Evolutionary conservation across 2,113 vertebrate genomes (phyloP), one percentile per base, ranked within the genome.

Genomic region (Trogon surrucura): DNA sequence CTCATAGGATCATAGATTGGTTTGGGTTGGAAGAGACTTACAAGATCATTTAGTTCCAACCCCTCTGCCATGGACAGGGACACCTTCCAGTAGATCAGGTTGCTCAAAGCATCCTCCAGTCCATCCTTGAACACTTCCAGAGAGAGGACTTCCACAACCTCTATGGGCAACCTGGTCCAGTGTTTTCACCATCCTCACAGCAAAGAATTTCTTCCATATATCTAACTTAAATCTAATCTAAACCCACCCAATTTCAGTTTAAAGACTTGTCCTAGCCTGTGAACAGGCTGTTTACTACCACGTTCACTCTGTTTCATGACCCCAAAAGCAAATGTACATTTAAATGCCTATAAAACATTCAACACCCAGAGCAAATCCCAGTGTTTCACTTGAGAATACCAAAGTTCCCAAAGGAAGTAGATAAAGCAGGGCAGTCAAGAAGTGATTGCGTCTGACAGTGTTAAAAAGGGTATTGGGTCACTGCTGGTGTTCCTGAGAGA

Each of bases 371-470:
- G 36, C 4, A 81, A 71, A 78, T 79, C 29, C 38, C 13, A 22
- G 2, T 3, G 56, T 62, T 81, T 41, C 1, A 0, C 14, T 36
- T n/a, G 17, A 47, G 44, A 80, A 47, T 29, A 20, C 4, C 20
- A 3, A 82, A 64, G 32, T 22, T 82, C 32, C 38, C 34, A 19
- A 69, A 54, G 34, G 22, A 6, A 67, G 15, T 41, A 45, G 54
- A 69, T 47, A 61, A 34, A 89, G 29, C 4, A 4, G 5, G 17
- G 32, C 13, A 44, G 12, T 29, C n/a, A 51, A 91, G 53, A 70
- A 30, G n/a, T n/a, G 44, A 61, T 54, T 77, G 8, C n/a, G 22
- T n/a, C 16, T 83, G 50, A 41, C n/a, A 29, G 65, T 26, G 58
- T 30, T 85, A 58, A 44, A 75, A 80, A 64, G 26, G 50, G 5